phyloP scores from a whole-genome alignment of 1,140 invertebrate species.

The Hyposmocoma kahamanoa region DNA sequence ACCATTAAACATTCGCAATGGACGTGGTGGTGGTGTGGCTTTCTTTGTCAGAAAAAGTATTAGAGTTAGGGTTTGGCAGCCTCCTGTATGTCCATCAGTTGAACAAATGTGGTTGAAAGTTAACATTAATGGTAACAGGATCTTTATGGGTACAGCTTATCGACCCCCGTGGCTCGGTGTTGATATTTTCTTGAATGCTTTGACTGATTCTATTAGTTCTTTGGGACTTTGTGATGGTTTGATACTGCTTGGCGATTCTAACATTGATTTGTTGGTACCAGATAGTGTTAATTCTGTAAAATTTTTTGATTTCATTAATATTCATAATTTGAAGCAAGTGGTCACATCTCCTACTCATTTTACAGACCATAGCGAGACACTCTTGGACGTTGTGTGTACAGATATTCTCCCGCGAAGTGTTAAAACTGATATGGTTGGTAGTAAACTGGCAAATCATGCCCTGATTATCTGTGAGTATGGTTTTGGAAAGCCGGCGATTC shows the following conservation, averaged over 20 bases:
- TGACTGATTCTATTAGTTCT: background rate
- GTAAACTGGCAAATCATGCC: slow-evolving; percentile 2
- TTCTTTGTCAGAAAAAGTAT: slow-evolving; percentile 6
- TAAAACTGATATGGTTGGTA: background rate
- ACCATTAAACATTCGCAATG: background rate
- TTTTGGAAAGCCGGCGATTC: background rate
- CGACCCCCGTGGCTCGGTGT: background rate
- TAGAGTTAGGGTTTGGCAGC: background rate
- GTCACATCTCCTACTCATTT: slow-evolving; percentile 1
- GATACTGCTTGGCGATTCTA: slow-evolving; percentile 1
- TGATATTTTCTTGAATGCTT: background rate
- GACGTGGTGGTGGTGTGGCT: slow-evolving; percentile 5
- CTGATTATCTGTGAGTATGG: slow-evolving; percentile 2
- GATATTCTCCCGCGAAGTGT: background rate
- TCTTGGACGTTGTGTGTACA: slow-evolving; percentile 5
- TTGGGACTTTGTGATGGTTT: background rate
- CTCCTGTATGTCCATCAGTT: background rate
- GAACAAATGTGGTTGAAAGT: slow-evolving; percentile 5
- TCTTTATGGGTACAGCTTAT: background rate
- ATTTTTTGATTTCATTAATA: background rate
- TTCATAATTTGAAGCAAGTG: slow-evolving; percentile 1
- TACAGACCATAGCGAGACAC: background rate
- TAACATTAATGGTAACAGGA: slow-evolving; percentile 1
- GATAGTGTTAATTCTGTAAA: background rate
- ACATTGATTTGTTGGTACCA: background rate